A percentile compares a stretch with the other conserved stretches of the same genome.
Evolutionary conservation across 2,888 invertebrate species (phyloP).

Genomic region (Leptinotarsa peninsularis): DNA sequence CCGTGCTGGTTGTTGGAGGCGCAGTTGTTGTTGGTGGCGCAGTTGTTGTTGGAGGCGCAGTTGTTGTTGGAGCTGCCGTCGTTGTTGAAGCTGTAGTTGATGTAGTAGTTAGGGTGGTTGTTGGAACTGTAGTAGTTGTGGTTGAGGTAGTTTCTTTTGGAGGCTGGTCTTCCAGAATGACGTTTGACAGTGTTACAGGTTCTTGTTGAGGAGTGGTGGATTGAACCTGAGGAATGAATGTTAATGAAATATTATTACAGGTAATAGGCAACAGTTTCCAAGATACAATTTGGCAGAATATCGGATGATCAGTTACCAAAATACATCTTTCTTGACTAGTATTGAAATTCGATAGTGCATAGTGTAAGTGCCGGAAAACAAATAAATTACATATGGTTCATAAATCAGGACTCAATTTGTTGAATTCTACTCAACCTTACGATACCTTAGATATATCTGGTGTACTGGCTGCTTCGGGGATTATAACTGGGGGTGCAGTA

Average conservation of each 20-base stretch:
- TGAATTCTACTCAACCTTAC: neutral
- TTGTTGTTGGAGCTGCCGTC: constrained; percentile 35
- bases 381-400: no score
- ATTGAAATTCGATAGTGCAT: no score
- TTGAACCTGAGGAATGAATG: constrained; percentile 22
- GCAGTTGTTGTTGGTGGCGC: constrained; percentile 42
- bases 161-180: constrained; percentile 29
- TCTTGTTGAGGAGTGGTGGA: constrained; percentile 38
- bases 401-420: neutral
- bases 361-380: no score
- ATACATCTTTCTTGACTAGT: no score
- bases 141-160: constrained; percentile 40
- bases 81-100: constrained; percentile 33
- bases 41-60: constrained; percentile 43
- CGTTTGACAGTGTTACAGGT: constrained; percentile 42
- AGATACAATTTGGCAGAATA: no score
- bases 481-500: constrained; percentile 2
- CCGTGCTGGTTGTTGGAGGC: constrained; percentile 45
- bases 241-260: neutral
- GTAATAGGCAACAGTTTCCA: no score
- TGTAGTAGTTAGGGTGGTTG: constrained; percentile 45
- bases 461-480: neutral
- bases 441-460: neutral
- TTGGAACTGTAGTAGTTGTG: no score
- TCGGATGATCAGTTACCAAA: no score